A percentile compares a stretch with the other conserved stretches of the same genome.
phyloP scores from a whole-genome alignment of 2,888 invertebrate species.

The Salticus scenicus region DNA sequence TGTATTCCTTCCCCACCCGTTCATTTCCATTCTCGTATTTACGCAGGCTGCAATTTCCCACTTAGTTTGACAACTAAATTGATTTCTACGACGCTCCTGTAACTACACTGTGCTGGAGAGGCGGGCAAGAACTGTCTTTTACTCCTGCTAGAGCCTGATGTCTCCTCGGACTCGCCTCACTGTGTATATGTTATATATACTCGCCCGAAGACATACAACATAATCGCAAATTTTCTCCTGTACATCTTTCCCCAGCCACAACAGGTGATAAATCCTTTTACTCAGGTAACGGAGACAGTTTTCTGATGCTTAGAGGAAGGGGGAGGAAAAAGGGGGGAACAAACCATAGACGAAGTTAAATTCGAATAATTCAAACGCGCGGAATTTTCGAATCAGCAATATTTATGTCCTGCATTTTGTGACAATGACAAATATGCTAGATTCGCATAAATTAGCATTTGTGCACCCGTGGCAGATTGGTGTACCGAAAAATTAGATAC shows the following conservation, averaged over 20 bases:
- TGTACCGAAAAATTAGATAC: background rate
- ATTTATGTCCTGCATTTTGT: background rate
- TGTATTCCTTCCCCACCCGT: slow-evolving; percentile 13
- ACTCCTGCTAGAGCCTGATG: background rate
- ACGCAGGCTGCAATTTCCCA: slow-evolving; percentile 71
- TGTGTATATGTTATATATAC: background rate
- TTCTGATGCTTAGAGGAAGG: background rate
- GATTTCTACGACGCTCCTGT: slow-evolving; percentile 67
- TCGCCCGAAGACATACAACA: slow-evolving; percentile 24
- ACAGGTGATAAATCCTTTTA: slow-evolving; percentile 44
- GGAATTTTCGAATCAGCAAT: background rate
- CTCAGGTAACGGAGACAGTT: background rate
- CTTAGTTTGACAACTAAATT: slow-evolving; percentile 72
- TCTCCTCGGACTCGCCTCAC: background rate
- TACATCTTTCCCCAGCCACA: slow-evolving; percentile 37
- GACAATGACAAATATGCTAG: background rate
- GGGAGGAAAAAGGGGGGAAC: background rate
- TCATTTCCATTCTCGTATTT: slow-evolving; percentile 59
- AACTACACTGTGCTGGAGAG: no score
- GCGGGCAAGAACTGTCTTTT: background rate
- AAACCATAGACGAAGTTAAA: no score
- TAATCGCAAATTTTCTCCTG: slow-evolving; percentile 33
- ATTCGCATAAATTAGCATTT: background rate
- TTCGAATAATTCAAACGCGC: background rate
- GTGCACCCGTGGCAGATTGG: background rate